A percentile compares a stretch with the other conserved stretches of the same genome.
Conservation (phyloP, 1,140 invertebrate genomes). For the Rhagoletis pomonella region DNA sequence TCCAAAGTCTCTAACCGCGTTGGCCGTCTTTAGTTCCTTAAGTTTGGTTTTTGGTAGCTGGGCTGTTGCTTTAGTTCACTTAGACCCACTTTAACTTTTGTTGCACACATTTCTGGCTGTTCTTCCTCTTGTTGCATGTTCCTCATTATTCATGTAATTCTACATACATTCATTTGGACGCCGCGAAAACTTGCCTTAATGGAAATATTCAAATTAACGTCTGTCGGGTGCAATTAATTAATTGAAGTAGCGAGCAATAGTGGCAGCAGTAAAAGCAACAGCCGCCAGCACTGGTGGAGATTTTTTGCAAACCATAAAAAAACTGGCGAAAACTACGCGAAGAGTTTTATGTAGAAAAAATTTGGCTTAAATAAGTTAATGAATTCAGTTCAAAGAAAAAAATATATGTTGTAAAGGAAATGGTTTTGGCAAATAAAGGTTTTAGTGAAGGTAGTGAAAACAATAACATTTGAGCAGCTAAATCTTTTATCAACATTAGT, state of each 20-base stretch:
- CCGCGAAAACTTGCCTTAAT: constrained; percentile 42
- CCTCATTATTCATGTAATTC: constrained; percentile 32
- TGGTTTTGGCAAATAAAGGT: background rate
- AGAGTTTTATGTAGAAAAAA: background rate
- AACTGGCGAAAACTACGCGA: background rate
- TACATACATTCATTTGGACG: constrained; percentile 37
- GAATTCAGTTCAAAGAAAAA: constrained; percentile 17
- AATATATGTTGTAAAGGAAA: background rate
- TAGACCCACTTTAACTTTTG: background rate
- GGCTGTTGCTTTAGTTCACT: background rate
- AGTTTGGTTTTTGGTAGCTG: background rate
- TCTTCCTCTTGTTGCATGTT: background rate
- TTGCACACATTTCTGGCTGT: background rate
- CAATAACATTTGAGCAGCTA: background rate
- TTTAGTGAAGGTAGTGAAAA: background rate
- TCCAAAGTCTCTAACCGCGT: constrained; percentile 23
- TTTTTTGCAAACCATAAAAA: constrained; percentile 1
- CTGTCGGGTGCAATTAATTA: constrained; percentile 49
- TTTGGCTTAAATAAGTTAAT: constrained; percentile 1
- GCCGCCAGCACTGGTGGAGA: background rate
- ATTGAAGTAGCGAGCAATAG: constrained; percentile 6
- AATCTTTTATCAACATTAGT: no score
- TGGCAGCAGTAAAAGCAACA: background rate
- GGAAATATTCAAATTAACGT: constrained; percentile 52
- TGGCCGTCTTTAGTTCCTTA: background rate